Evolutionary conservation across 1,140 invertebrate species (phyloP).

Genomic region (Dufourea novaeangliae): DNA sequence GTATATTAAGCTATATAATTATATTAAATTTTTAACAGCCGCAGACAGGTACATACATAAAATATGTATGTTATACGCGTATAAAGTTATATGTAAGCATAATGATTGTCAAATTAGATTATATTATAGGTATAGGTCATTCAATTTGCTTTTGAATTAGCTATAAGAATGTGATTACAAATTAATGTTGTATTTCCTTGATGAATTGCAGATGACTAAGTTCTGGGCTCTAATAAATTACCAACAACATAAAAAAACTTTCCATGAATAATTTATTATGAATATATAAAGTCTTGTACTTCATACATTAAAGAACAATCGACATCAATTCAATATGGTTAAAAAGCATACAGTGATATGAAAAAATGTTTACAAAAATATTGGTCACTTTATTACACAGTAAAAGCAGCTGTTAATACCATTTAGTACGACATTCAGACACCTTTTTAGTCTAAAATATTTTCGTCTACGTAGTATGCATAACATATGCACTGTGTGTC

Average conservation of each 20-base stretch:
- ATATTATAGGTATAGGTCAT: no score
- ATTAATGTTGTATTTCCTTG: no score
- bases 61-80: no score
- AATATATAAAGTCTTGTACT: constrained; percentile 23
- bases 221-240: neutral
- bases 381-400: constrained; percentile 35
- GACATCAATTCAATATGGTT: constrained; percentile 15
- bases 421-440: constrained; percentile 36
- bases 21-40: no score
- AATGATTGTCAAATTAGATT: no score
- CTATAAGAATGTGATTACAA: no score
- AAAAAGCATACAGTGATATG: constrained; percentile 25
- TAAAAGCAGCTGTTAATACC: constrained; percentile 44
- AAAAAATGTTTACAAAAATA: constrained; percentile 55
- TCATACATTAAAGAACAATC: constrained; percentile 27
- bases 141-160: no score
- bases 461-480: constrained; percentile 14
- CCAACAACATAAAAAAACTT: neutral
- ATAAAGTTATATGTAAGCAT: no score
- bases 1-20: no score
- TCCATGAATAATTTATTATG: constrained; percentile 39
- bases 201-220: no score
- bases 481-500: neutral
- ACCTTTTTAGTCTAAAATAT: constrained; percentile 45
- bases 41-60: no score